Percentiles rank a stretch among this genome's conserved stretches.
Conservation (phyloP, 2,113 vertebrate species). For the Chaetorhynchus papuensis region DNA sequence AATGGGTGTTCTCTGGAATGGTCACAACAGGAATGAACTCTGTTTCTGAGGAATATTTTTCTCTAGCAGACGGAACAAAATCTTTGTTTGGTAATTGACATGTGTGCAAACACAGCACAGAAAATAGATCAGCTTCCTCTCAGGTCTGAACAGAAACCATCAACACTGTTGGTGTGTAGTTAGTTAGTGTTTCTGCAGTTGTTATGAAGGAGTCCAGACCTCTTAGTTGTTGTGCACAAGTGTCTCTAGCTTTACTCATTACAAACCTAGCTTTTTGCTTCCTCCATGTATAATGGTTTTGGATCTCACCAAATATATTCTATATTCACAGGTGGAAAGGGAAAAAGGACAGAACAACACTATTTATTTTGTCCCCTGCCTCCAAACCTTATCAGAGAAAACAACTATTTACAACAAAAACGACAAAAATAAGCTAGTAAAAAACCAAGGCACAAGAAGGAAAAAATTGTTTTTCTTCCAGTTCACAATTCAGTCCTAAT, state of each 20-base stretch:
- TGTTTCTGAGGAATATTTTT: background rate
- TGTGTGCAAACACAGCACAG: background rate
- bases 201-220: background rate
- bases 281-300: background rate
- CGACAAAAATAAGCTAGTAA: background rate
- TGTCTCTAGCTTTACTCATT: background rate
- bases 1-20: background rate
- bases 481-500: background rate
- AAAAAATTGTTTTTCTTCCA: background rate
- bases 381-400: background rate
- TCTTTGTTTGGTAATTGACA: background rate
- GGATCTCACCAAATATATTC: background rate
- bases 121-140: background rate
- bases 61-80: background rate
- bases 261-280: background rate
- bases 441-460: background rate
- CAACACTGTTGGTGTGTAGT: background rate
- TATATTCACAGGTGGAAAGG: background rate
- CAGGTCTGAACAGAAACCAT: background rate
- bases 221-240: background rate
- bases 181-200: background rate
- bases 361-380: background rate
- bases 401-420: background rate
- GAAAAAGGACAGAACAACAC: background rate
- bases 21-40: rapidly evolving